Conservation (phyloP, 2,888 invertebrate genomes). For the Drosophila mimica region DNA sequence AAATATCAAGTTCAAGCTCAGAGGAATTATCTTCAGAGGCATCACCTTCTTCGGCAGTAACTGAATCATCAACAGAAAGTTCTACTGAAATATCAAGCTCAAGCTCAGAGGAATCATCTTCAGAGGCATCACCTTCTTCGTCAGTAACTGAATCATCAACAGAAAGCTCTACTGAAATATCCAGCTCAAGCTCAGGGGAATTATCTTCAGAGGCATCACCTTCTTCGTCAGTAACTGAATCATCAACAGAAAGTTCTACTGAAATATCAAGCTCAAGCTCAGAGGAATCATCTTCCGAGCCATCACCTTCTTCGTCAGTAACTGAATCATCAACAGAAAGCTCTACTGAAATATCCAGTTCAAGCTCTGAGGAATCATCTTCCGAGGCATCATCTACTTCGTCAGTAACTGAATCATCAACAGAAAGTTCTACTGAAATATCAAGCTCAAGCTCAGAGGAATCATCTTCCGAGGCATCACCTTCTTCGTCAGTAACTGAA, state of each 20-base stretch:
- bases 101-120: not conserved
- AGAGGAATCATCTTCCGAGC: not conserved
- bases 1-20: not conserved
- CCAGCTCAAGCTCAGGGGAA: constrained; percentile 7
- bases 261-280: not conserved
- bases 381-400: not conserved
- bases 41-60: constrained; percentile 4
- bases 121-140: not conserved
- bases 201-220: not conserved
- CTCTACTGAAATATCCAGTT: constrained; percentile 3
- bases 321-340: constrained; percentile 3
- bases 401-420: not conserved
- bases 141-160: not conserved
- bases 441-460: constrained; percentile 5
- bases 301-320: not conserved
- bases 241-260: constrained; percentile 9
- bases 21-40: not conserved
- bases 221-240: constrained; percentile 10
- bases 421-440: not conserved
- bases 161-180: not conserved
- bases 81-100: constrained; percentile 5
- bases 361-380: not conserved
- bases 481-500: constrained; percentile 19
- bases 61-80: not conserved
- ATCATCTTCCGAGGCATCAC: not conserved